A percentile compares a stretch with the other conserved stretches of the same genome.
These are phyloP conservation scores for Corticium candelabrum DNA, from an alignment of 37 sponge, comb jelly and placozoan genomes.

Conservation along the genomic window DNA sequence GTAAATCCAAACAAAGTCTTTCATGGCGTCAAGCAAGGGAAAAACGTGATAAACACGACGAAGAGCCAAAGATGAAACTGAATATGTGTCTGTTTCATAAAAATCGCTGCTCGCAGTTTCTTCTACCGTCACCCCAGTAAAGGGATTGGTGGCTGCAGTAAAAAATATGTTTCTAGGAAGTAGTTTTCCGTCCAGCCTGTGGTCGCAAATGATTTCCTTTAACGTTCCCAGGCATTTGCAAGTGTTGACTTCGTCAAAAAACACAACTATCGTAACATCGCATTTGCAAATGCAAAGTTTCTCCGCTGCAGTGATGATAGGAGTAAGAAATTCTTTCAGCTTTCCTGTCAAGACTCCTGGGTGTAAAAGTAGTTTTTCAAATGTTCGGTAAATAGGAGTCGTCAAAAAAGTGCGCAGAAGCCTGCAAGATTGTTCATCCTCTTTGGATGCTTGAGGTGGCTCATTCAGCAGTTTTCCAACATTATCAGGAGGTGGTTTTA, in stretches of 20 bases:
- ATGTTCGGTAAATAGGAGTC: too few relatives aligned
- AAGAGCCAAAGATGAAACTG: neutral
- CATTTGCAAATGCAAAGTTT: neutral
- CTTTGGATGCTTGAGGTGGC: too few relatives aligned
- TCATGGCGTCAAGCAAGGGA: neutral
- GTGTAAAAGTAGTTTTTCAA: neutral
- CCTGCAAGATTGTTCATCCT: too few relatives aligned
- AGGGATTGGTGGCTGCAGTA: neutral
- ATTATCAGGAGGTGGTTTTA: too few relatives aligned
- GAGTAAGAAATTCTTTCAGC: neutral
- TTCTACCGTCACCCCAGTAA: too few relatives aligned
- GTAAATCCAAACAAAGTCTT: neutral
- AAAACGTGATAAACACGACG: neutral
- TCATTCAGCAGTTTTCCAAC: too few relatives aligned
- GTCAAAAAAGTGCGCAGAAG: too few relatives aligned
- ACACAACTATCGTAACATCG: neutral
- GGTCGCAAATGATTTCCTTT: neutral
- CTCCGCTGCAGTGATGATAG: neutral
- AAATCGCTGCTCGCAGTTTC: neutral
- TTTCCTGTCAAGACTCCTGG: neutral
- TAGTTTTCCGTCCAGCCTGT: neutral
- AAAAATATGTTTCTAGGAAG: neutral
- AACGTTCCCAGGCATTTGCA: neutral
- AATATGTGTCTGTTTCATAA: neutral
- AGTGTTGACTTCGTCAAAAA: constrained; percentile 10